Base-by-base conservation (phyloP, 1,140 invertebrate genomes). In the Drosophila hydei region DNA sequence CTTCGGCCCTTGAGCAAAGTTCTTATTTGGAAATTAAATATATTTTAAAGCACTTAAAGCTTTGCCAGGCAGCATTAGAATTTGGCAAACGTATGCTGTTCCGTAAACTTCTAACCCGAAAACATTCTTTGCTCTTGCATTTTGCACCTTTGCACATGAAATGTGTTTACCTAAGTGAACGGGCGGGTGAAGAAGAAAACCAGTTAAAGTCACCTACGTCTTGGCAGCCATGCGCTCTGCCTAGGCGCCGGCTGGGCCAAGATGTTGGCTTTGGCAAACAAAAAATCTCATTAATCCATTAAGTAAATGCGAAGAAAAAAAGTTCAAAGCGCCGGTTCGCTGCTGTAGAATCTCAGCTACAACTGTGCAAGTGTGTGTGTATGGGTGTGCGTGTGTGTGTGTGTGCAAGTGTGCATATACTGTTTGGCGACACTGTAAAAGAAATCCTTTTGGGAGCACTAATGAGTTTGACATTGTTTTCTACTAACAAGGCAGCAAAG, bases 391-490 rank as follows among this genome's bases (percentile, higher is more conserved):
- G 9, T 74, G 23, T 72, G 61, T 52, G 62, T 42, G 58, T 43
- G 59, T 54, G 59, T 43, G 63, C 63, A 56, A 65, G 72, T 75
- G 74, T 77, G 62, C 69, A 67, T 67, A 69, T 56, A 70, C 64
- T 73, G 58, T 71, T 69, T 73, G 74, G 55, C 77, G 65, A 70
- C 83, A 85, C 70, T 88, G 81, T 84, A 73, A 83, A 79, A 88
- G 75, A 88, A 88, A 89, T 79, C 84, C 83, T 89, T 88, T 88
- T 88, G 83, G 83, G 83, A 88, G 84, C 83, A 88, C 83, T 88
- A 88, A 88, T 88, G 83, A 88, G 83, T 88, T 88, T 88, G 83
- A 88, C 83, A 88, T 88, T 88, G 83, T 88, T 88, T 88, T 84
- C 83, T 79, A 75, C 83, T 83, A 87, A 87, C 81, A 87, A 87